Percentiles rank a stretch among this genome's conserved stretches.
phyloP scores from a whole-genome alignment of 2,113 vertebrate genomes.

The Zosterops hypoxanthus region DNA sequence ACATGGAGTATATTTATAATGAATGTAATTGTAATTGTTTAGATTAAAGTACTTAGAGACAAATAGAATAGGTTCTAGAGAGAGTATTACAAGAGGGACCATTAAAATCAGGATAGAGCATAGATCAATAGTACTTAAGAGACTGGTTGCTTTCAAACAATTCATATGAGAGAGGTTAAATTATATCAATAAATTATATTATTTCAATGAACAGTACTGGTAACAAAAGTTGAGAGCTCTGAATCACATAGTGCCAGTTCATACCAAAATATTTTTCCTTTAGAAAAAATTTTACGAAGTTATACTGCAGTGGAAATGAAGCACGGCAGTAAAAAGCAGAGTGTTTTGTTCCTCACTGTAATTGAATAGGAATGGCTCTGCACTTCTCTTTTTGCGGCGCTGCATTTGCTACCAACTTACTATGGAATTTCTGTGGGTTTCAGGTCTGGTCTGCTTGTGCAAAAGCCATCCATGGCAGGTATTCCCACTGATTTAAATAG shows the following conservation, averaged over 20 bases:
- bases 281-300: background rate
- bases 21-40: constrained; percentile 20
- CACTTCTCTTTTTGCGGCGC: background rate
- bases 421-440: background rate
- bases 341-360: background rate
- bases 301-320: background rate
- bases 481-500: background rate
- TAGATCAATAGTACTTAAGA: constrained; percentile 18
- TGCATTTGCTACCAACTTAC: background rate
- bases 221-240: background rate
- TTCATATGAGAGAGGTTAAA: constrained; percentile 36
- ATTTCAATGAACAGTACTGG: background rate
- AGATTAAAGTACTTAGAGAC: constrained; percentile 1
- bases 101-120: constrained; percentile 37
- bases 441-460: background rate
- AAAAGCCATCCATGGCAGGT: background rate
- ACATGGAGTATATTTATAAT: constrained; percentile 5
- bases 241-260: background rate
- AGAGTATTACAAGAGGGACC: background rate
- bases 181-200: constrained; percentile 51
- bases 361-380: background rate
- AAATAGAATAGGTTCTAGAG: constrained; percentile 1
- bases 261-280: background rate
- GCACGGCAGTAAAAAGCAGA: background rate
- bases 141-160: constrained; percentile 39